Base-by-base conservation (phyloP, 1,140 invertebrate genomes). In the Drosophila mayri region DNA sequence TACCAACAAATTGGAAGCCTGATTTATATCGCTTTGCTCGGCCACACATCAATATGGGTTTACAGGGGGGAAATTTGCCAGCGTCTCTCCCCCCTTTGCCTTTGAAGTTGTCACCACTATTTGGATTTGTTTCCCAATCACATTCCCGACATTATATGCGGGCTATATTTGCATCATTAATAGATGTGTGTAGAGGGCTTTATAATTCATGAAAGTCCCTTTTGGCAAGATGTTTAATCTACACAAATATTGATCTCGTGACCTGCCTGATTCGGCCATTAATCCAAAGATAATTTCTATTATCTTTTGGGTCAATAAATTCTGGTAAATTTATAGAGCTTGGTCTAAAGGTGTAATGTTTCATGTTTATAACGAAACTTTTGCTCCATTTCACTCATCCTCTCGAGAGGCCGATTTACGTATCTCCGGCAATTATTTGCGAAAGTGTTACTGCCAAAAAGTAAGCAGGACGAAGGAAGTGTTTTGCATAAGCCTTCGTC, bases 401-500 rank as follows among this genome's bases (percentile, higher is more conserved):
- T 52, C 61, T 68, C 64, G 55, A 46, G 18, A 57, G 46, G 40
- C 16, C 49, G 67, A 35, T 70, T 54, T 52, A 44, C 59, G 25
- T 43, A 22, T 46, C 55, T 49, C 67, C 25, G 63, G 67, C 79
- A 79, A 87, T 87, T 86, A 86, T 73, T 81, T 60, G 35, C 44
- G 50, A 72, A 41, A 52, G 41, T 28, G 32, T 25, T 47, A 49
- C 58, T 68, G 58, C 63, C 70, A 43, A 50, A 86, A 81, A 74
- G 77, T 79, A 71, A 67, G 67, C 67, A 83, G 75, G 64, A 63
- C 37, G 20, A 22, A 57, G 74, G 76, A 41, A 63, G 49, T 68
- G 44, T 79, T 65, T 79, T 50, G 67, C 67, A 58, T 87, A 86
- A 88, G 76, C 80, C 83, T 76, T 81, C 52, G n/a, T 32, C 43